Evolutionary conservation across 2,888 invertebrate species (phyloP).

Genomic region (Dinocampus coccinellae): DNA sequence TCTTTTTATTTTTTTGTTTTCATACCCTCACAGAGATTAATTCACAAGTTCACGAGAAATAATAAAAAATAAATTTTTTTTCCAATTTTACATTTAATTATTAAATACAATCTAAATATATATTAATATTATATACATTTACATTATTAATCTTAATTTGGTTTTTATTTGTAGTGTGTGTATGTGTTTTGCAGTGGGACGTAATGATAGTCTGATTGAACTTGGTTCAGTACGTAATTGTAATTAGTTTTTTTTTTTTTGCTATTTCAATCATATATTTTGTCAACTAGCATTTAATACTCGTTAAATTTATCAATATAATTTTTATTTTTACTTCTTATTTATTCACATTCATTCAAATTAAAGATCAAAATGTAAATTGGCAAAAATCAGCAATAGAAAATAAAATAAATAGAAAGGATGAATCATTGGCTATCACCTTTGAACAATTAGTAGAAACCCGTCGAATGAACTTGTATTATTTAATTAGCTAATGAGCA

Average conservation of each 20-base stretch:
- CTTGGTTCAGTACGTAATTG: conserved; percentile 44
- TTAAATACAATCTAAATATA: conserved; percentile 61
- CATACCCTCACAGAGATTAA: background rate
- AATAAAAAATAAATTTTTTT: background rate
- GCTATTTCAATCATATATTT: conserved; percentile 4
- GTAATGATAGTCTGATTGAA: conserved; percentile 46
- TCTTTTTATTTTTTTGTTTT: background rate
- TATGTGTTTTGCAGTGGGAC: no score
- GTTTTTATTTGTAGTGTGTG: conserved; percentile 34
- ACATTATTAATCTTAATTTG: conserved; percentile 52
- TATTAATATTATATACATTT: conserved; percentile 63
- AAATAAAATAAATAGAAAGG: background rate
- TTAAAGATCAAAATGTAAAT: background rate
- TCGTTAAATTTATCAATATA: background rate
- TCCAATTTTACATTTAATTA: conserved; percentile 6
- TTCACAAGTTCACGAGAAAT: background rate
- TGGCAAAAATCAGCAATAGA: background rate
- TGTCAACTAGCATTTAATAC: conserved; percentile 1
- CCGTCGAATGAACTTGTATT: conserved; percentile 15
- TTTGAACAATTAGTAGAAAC: background rate
- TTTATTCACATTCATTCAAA: background rate
- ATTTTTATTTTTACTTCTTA: conserved; percentile 4
- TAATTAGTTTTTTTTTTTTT: conserved; percentile 16
- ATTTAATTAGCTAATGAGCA: background rate
- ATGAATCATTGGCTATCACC: background rate